Evolutionary conservation across 2,888 invertebrate genomes (phyloP).

Genomic region (Unio delphinus): DNA sequence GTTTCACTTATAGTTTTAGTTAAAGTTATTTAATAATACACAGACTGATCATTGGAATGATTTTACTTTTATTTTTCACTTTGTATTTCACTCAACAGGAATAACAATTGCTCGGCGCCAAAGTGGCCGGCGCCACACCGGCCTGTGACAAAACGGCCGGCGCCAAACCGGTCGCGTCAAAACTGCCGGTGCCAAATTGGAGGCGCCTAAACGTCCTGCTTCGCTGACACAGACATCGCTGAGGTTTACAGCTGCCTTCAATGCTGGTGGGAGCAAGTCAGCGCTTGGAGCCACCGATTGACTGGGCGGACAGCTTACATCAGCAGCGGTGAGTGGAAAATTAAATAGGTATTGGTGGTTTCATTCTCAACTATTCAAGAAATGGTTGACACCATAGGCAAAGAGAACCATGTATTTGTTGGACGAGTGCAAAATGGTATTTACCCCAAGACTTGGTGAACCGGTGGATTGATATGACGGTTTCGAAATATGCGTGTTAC

Average conservation of each 20-base stretch:
- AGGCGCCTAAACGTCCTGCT: no score
- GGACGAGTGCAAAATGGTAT: slow-evolving; percentile 27
- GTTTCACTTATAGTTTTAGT: no score
- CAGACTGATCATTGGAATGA: no score
- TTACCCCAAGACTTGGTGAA: slow-evolving; percentile 18
- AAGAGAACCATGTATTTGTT: slow-evolving; percentile 25
- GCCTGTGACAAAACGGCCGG: no score
- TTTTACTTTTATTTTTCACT: no score
- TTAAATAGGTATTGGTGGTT: slow-evolving; percentile 13
- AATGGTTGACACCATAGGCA: slow-evolving; percentile 19
- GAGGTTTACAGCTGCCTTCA: slow-evolving; percentile 6
- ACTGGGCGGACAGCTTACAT: slow-evolving; percentile 32
- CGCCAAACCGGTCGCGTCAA: no score
- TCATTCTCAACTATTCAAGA: slow-evolving; percentile 15
- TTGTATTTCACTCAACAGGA: no score
- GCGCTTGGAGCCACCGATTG: slow-evolving; percentile 28
- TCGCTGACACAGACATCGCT: no score
- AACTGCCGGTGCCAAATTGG: no score
- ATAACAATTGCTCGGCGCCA: no score
- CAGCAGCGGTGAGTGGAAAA: slow-evolving; percentile 21
- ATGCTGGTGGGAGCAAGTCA: slow-evolving; percentile 29
- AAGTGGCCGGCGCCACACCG: no score
- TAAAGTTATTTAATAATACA: no score
- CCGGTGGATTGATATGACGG: slow-evolving; percentile 11
- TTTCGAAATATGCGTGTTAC: slow-evolving; percentile 8